phyloP scores from a whole-genome alignment of 1,140 invertebrate genomes.

The Andrena cerasifolii region DNA sequence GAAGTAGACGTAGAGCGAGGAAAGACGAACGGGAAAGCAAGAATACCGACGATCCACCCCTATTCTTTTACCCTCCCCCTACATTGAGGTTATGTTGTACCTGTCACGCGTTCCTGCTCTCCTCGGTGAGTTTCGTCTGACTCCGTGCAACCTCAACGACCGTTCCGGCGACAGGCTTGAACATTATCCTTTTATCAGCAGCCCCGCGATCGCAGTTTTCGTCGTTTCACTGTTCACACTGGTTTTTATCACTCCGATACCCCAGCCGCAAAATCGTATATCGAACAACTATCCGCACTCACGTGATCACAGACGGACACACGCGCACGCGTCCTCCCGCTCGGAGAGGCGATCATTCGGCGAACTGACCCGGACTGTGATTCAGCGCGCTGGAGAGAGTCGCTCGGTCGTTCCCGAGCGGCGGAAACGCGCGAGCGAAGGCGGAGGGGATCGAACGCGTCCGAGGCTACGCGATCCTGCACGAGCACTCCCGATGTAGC shows the following conservation, averaged over 20 bases:
- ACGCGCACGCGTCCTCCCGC: constrained; percentile 61
- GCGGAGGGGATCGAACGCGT: not conserved
- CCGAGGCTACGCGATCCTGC: constrained; percentile 18
- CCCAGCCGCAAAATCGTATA: constrained; percentile 53
- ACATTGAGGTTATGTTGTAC: constrained; percentile 59
- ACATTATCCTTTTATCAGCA: constrained; percentile 60
- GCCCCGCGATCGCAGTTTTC: constrained; percentile 1
- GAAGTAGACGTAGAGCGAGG: too few species aligned
- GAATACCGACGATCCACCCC: not conserved
- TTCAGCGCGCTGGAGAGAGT: constrained; percentile 55
- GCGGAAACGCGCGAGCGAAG: not conserved
- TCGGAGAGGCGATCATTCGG: constrained; percentile 58
- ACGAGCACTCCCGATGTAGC: constrained; percentile 39
- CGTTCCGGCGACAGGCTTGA: constrained; percentile 53
- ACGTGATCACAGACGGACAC: constrained; percentile 64
- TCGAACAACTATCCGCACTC: constrained; percentile 60
- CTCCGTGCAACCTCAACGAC: constrained; percentile 58
- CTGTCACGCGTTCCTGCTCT: constrained; percentile 65
- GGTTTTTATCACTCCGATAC: not conserved
- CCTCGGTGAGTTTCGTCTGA: constrained; percentile 53
- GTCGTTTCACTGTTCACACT: constrained; percentile 39
- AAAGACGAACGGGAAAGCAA: not conserved
- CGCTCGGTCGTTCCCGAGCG: constrained; percentile 35
- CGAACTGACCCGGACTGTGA: constrained; percentile 67
- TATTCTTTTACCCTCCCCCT: too few species aligned